A percentile compares a stretch with the other conserved stretches of the same genome.
phyloP scores from a whole-genome alignment of 1,140 invertebrate species.

The Zaprionus taronus region DNA sequence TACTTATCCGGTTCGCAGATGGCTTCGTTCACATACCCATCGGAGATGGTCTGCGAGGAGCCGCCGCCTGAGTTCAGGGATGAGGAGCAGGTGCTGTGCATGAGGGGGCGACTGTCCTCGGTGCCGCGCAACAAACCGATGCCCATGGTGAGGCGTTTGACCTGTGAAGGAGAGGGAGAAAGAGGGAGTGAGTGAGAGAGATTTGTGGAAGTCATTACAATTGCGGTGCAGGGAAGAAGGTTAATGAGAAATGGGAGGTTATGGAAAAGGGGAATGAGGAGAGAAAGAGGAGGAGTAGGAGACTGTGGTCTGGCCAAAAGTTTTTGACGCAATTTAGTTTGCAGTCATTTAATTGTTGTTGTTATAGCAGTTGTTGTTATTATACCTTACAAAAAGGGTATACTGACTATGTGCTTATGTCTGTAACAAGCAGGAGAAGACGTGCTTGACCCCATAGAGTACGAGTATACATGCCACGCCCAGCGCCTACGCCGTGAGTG shows the following conservation, averaged over 20 bases:
- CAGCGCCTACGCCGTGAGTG: too few species aligned
- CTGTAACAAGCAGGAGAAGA: too few species aligned
- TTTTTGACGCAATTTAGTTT: conserved; percentile 60
- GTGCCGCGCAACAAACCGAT: conserved; percentile 78
- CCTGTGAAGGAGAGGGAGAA: conserved; percentile 50
- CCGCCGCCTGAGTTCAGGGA: conserved; percentile 84
- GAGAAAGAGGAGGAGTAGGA: background rate
- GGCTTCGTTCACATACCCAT: conserved; percentile 91
- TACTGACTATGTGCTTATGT: too few species aligned
- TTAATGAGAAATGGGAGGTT: background rate
- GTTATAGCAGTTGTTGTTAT: conserved; percentile 28
- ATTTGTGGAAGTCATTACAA: too few species aligned
- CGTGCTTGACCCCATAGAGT: too few species aligned
- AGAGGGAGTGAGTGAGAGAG: conserved; percentile 5
- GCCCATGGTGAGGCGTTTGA: conserved; percentile 83
- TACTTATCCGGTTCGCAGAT: conserved; percentile 86
- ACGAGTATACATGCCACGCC: too few species aligned
- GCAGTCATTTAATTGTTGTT: conserved; percentile 23
- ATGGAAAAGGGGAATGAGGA: background rate
- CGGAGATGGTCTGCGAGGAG: conserved; percentile 86
- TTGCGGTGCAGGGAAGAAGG: too few species aligned
- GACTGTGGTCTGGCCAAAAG: conserved; percentile 23
- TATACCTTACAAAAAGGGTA: background rate
- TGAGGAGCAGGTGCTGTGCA: conserved; percentile 85
- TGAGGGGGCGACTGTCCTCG: conserved; percentile 87